These are phyloP conservation scores for Heteropelma amictum DNA, from an alignment of 2,888 invertebrate genomes.

Conservation along the genomic window DNA sequence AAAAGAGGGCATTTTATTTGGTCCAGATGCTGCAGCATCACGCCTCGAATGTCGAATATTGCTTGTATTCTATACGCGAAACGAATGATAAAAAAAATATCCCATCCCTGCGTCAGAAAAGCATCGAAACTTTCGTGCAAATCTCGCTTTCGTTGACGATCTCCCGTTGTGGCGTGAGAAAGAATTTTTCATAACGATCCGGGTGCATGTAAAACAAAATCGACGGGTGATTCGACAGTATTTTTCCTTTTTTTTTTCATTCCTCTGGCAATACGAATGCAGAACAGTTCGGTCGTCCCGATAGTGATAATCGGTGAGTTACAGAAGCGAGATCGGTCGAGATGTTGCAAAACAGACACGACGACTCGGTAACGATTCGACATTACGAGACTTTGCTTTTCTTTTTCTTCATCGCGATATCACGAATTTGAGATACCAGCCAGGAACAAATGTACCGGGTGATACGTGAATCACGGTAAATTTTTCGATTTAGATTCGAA, in stretches of 20 bases:
- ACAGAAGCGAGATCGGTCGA: not conserved
- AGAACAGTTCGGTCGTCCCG: not conserved
- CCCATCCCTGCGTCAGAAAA: too few species aligned
- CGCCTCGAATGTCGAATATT: too few species aligned
- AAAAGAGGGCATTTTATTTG: too few species aligned
- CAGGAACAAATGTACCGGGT: constrained; percentile 8
- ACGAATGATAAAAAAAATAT: too few species aligned
- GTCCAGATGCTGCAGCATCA: too few species aligned
- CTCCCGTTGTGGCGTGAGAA: constrained; percentile 23
- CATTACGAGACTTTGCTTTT: constrained; percentile 1
- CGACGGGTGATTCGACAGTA: not conserved
- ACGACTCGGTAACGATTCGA: too few species aligned
- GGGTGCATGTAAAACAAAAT: not conserved
- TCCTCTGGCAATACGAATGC: constrained; percentile 6
- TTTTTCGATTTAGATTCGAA: not conserved
- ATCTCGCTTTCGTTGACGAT: not conserved
- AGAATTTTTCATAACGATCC: not conserved
- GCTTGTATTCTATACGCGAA: too few species aligned
- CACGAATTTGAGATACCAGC: constrained; percentile 38
- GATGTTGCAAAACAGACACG: constrained; percentile 17
- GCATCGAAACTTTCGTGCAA: not conserved
- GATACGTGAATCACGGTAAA: not conserved
- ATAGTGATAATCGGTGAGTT: not conserved
- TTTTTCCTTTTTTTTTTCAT: not conserved
- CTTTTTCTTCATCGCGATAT: not conserved